Conservation (phyloP, 2,888 invertebrate genomes). For the Lapara coniferarum region DNA sequence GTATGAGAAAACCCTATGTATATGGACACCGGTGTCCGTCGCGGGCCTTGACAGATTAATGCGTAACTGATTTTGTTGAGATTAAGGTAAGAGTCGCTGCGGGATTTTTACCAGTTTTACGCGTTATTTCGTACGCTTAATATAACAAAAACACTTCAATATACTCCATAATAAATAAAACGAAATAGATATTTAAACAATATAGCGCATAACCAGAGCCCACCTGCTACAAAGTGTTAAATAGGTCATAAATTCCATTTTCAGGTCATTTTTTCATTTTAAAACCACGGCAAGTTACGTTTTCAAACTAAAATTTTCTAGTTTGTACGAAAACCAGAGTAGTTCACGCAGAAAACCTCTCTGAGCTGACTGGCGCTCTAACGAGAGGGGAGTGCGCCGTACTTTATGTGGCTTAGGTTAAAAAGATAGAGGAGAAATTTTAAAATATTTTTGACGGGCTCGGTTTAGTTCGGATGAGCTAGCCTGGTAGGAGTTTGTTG, state of each 20-base stretch:
- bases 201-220: not conserved
- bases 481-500: not conserved
- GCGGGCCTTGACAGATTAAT: no score
- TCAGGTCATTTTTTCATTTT: slow-evolving; percentile 14
- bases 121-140: no score
- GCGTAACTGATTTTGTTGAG: no score
- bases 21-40: no score
- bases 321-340: slow-evolving; percentile 13
- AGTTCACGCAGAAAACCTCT: slow-evolving; percentile 27
- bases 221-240: slow-evolving; percentile 4
- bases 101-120: no score
- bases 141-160: not conserved
- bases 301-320: slow-evolving; percentile 19
- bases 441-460: not conserved
- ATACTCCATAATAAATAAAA: not conserved
- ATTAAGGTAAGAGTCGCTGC: no score
- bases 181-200: not conserved
- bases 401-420: slow-evolving; percentile 14
- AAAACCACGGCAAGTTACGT: slow-evolving; percentile 14
- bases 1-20: no score
- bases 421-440: slow-evolving; percentile 1
- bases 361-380: slow-evolving; percentile 25
- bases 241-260: slow-evolving; percentile 12
- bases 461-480: not conserved
- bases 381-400: slow-evolving; percentile 23